Percentiles rank a stretch among this genome's conserved stretches.
Conservation (phyloP, 2,888 invertebrate genomes). For the Entomobrya proxima region DNA sequence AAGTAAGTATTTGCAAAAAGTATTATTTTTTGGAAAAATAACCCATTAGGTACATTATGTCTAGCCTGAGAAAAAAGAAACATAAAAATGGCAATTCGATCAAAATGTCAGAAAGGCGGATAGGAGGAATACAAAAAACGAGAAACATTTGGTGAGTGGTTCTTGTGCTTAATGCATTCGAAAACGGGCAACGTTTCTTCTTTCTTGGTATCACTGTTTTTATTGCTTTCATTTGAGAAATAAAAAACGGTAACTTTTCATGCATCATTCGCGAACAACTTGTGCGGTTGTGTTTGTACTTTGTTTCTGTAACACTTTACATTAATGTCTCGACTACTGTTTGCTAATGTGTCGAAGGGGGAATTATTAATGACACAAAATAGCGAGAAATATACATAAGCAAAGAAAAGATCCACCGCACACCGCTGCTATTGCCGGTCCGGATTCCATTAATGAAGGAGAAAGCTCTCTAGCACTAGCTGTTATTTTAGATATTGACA, state of each 20-base stretch:
- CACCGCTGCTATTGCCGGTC: not conserved
- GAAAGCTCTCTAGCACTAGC: slow-evolving; percentile 38
- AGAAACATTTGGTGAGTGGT: not conserved
- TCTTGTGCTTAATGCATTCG: not conserved
- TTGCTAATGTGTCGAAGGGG: slow-evolving; percentile 17
- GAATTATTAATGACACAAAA: slow-evolving; percentile 57
- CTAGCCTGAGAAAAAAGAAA: not conserved
- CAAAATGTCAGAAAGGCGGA: too few species aligned
- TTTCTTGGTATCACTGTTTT: not conserved
- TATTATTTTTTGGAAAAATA: too few species aligned
- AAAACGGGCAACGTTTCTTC: not conserved
- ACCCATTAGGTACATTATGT: too few species aligned
- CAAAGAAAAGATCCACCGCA: slow-evolving; percentile 31
- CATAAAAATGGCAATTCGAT: slow-evolving; percentile 23
- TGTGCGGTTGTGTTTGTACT: not conserved
- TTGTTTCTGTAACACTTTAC: not conserved
- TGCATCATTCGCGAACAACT: not conserved
- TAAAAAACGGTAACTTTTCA: not conserved
- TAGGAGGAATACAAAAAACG: too few species aligned
- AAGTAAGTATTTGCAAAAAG: not conserved
- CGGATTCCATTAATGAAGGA: slow-evolving; percentile 41
- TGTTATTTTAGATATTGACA: slow-evolving; percentile 4
- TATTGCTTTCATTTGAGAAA: not conserved
- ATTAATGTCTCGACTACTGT: not conserved
- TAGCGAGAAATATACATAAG: too few species aligned